Conservation (phyloP, 2,797 vertebrate genomes). For the Periophthalmus magnuspinnatus region DNA sequence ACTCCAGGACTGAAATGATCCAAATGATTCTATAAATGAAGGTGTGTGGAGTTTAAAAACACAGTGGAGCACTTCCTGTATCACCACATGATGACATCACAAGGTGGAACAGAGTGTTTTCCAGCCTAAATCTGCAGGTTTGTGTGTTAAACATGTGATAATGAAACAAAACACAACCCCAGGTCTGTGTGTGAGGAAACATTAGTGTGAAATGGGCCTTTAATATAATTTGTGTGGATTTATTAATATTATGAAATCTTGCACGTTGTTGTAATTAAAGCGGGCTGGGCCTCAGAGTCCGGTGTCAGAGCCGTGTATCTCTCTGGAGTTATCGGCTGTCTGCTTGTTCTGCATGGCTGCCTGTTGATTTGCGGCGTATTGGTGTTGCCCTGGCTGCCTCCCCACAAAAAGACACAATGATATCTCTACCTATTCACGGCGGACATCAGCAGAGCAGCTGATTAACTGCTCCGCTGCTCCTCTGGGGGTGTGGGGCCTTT, state of each 20-base stretch:
- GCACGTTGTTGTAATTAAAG: conserved; percentile 54
- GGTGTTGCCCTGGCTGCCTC: conserved; percentile 51
- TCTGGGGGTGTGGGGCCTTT: conserved; percentile 27
- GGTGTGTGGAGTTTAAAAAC: too few species aligned
- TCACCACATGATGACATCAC: too few species aligned
- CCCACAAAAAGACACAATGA: conserved; percentile 60
- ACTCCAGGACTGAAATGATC: too few species aligned
- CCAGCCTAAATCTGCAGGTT: too few species aligned
- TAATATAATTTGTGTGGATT: conserved; percentile 24
- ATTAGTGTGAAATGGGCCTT: conserved; percentile 2
- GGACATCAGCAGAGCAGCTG: conserved; percentile 57
- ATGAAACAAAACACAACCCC: conserved; percentile 29
- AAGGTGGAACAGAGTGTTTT: too few species aligned
- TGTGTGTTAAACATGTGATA: neutral
- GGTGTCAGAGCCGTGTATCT: conserved; percentile 36
- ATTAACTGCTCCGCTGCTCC: conserved; percentile 63
- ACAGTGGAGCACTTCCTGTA: too few species aligned
- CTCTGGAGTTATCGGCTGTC: conserved; percentile 48
- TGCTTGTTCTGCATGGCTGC: conserved; percentile 68
- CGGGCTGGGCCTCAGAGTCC: conserved; percentile 25
- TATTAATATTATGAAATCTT: conserved; percentile 33
- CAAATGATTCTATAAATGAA: too few species aligned
- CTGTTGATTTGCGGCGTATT: conserved; percentile 65
- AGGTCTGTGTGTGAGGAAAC: too few species aligned
- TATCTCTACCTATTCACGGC: conserved; percentile 60